Evolutionary conservation across 2,888 invertebrate species (phyloP), one percentile per base, ranked within the genome.

Genomic region (Polydrusus pterygomalis): DNA sequence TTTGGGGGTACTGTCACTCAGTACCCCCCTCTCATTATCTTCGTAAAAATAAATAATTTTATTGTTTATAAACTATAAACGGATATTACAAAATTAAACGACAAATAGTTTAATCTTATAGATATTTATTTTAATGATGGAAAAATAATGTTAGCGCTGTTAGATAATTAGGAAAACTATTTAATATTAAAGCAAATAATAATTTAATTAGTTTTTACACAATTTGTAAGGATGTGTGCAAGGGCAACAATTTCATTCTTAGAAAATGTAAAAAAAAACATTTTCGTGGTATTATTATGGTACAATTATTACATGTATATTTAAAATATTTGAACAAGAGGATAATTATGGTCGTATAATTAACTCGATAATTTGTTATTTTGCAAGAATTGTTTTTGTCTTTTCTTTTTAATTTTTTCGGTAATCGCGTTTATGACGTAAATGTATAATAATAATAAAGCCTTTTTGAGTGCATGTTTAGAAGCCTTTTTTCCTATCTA

Each of bases 51-150:
- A 40, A 40, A 2, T 8, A 40, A 40, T 40, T 3, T 17, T n/a
- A 47, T 47, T 47, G 15, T 47, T 47, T 47, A 1, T 17, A 15
- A 15, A 43, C 13, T 43, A 43, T 43, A 20, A 54, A 54, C 7
- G 54, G 54, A 54, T 54, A 30, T 54, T 54, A n/a, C 54, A 54
- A 54, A 54, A 54, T 13, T 7, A 30, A n/a, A 30, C 25, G 54
- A 54, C 54, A 54, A 30, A 54, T 25, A 54, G 0, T 51, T 51
- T 51, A 51, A 25, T 51, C 18, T 51, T 51, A 2, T 51, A 17
- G 47, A 47, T 47, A 51, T 51, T 18, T 54, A 54, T 25, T 54
- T 18, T 13, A 54, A 54, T 30, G n/a, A 25, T n/a, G 15, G 51
- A 20, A 20, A 20, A 30, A 30, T 3, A 54, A 54, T 30, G 11